Evolutionary conservation across 2,113 vertebrate species (phyloP), one percentile per base, ranked within the genome.

Genomic region (Ceyx margarethae): DNA sequence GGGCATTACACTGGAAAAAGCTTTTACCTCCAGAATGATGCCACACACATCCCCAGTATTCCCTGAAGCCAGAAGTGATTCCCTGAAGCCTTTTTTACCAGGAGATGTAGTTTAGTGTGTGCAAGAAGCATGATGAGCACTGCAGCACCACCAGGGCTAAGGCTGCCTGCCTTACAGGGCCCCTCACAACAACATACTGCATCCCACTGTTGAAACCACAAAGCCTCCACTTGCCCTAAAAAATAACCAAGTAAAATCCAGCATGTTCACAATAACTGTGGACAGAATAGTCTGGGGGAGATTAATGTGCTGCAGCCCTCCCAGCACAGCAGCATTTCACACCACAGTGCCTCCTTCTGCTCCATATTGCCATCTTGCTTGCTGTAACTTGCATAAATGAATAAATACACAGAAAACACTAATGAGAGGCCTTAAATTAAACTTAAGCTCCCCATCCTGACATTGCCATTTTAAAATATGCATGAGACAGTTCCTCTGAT

Each of bases 301-400:
- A 17, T 91, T 89, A 91, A 14, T 54, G 60, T 79, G 58, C 86
- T 73, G 4, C 57, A 81, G 54, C 40, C 62, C 54, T 54, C 69
- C 86, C 3, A 1, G 37, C 64, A 53, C 69, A 90, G 45, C 66
- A 68, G 14, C 76, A 90, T 91, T 84, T 88, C 83, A 78, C 3
- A 15, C 68, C 73, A 51, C 51, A 86, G 68, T 7, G 40, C 58
- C 29, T 74, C 79, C 50, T 69, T 91, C 91, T 50, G 58, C 29
- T 76, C 86, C 66, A 56, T 94, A 94, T 93, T 94, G 94, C 92
- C 91, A 89, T 90, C 77, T 42, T 78, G 53, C 86, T 53, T 85
- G 81, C 89, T 56, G 42, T 78, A 95, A 90, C 87, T 87, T 91
- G 86, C 89, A 95, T 91, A 92, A 93, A 93, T 94, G 69, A 93